Percentiles rank a stretch among this genome's conserved stretches.
These are phyloP conservation scores for Stichodactyla helianthus DNA, from an alignment of 64 coral and sea anemone genomes.

Conservation along the genomic window DNA sequence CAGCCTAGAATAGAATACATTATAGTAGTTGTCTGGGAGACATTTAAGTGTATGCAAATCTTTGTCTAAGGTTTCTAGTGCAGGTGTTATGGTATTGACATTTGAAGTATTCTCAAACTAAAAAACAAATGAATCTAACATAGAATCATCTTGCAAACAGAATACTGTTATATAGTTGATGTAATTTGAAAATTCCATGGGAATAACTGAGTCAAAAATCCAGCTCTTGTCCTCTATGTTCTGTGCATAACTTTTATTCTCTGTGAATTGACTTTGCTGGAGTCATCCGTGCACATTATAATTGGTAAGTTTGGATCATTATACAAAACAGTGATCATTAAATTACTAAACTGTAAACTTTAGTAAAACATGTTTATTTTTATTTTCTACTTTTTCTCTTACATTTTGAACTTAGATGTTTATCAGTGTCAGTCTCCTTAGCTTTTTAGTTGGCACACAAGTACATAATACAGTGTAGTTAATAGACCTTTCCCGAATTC, in stretches of 20 bases:
- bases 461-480: too few species aligned
- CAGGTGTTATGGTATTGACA: background rate
- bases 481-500: too few species aligned
- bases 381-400: too few species aligned
- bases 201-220: background rate
- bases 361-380: background rate
- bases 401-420: too few species aligned
- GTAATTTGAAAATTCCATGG: background rate
- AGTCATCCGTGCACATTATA: background rate
- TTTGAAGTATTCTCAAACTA: background rate
- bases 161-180: background rate
- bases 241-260: background rate
- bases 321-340: background rate
- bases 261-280: background rate
- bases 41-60: slow-evolving; percentile 1
- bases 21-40: background rate
- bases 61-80: background rate
- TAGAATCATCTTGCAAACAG: background rate
- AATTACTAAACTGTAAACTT: background rate
- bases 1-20: background rate
- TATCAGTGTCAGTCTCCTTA: too few species aligned
- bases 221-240: background rate
- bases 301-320: background rate
- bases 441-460: too few species aligned
- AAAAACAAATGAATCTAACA: background rate